Base-by-base conservation (phyloP, 2,888 invertebrate genomes). In the Mythimna lalbum region DNA sequence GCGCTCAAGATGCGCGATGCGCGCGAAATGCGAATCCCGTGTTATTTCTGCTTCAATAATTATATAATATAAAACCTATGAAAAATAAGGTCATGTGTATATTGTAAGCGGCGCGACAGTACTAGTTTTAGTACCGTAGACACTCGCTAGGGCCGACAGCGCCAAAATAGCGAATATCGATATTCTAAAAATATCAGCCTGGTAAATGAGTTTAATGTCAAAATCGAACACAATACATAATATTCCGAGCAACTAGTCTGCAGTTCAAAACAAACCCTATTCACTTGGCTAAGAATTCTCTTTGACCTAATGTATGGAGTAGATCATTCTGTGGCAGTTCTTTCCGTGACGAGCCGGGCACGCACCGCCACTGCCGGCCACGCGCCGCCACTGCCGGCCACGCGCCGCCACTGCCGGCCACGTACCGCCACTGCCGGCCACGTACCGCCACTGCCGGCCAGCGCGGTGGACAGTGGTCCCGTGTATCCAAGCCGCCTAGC, bases 401-500 rank as follows among this genome's bases (percentile, higher is more conserved):
- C n/a, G 17, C 39, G 3, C 36, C 4, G 3, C 31, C 36, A 50
- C 49, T 49, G 14, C 43, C 19, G n/a, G 63, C 63, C 75, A 63
- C n/a, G 17, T 31, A 5, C 36, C 4, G 3, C 31, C 36, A 50
- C 49, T 49, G 14, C 43, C 12, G 21, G 49, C 49, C 55, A 49
- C n/a, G 17, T 31, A 5, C 36, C 4, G 3, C 31, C 36, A 50
- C 49, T 49, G 14, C 43, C 19, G n/a, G 63, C 63, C 75, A 63
- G 76, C 75, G 12, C 61, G 63, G 63, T 3, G 55, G 33, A 63
- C 59, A 55, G 27, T 31, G 50, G 67, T 17, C 5, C 1, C 9
- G 9, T 1, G 10, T n/a, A 0, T 0, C 10, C 1, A n/a, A 23
- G 63, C 31, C 19, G 52, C 31, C 64, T 97, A 98, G 93, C 98